phyloP scores from a whole-genome alignment of 2,888 invertebrate species.

The Seladonia tumulorum region DNA sequence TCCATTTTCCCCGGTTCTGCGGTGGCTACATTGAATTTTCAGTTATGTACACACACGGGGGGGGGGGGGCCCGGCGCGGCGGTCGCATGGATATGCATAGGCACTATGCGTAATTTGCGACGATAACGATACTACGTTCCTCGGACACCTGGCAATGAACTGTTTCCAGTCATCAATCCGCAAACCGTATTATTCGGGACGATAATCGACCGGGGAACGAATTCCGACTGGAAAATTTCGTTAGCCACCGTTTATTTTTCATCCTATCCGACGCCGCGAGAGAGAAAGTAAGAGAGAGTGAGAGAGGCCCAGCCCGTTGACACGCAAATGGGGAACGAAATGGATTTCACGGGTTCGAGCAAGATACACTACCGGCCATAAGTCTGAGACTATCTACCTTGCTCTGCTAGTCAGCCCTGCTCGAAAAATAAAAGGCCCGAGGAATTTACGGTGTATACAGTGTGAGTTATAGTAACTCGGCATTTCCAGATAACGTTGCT shows the following conservation, averaged over 20 bases:
- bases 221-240: slow-evolving; percentile 33
- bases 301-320: neutral
- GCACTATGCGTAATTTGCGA: slow-evolving; percentile 49
- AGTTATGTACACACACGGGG: slow-evolving; percentile 46
- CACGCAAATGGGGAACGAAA: slow-evolving; percentile 19
- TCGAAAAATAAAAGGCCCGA: slow-evolving; percentile 14
- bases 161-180: slow-evolving; percentile 54
- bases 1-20: slow-evolving; percentile 43
- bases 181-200: slow-evolving; percentile 41
- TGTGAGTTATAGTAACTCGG: neutral
- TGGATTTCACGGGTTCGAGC: slow-evolving; percentile 35
- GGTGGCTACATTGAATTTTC: slow-evolving; percentile 56
- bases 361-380: slow-evolving; percentile 21
- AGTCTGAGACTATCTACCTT: slow-evolving; percentile 16
- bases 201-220: slow-evolving; percentile 41
- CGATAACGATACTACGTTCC: slow-evolving; percentile 53
- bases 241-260: slow-evolving; percentile 40
- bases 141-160: slow-evolving; percentile 55
- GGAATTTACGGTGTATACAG: slow-evolving; percentile 16
- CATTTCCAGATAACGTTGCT: neutral
- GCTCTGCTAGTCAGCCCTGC: neutral
- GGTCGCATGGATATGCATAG: slow-evolving; percentile 49
- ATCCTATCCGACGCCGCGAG: neutral
- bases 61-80: neutral
- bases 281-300: neutral